Percentiles rank a stretch among this genome's conserved stretches.
These are phyloP conservation scores for Synodontis membranacea DNA, from an alignment of 2,113 vertebrate species.

Conservation along the genomic window DNA sequence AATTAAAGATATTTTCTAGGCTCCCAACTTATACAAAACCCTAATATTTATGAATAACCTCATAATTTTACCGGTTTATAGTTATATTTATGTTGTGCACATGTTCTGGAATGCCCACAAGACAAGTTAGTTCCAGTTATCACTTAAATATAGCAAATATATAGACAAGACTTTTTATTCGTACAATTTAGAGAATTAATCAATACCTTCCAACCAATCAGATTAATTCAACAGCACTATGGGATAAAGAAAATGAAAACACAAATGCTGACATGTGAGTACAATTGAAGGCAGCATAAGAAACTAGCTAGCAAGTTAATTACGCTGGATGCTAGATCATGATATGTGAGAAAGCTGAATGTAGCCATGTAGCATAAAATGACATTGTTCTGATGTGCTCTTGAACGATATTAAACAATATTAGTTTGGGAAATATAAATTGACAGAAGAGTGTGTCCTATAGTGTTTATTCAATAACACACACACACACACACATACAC, in stretches of 20 bases:
- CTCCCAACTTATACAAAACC: too few species aligned
- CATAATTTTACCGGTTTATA: not conserved
- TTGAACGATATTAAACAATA: not conserved
- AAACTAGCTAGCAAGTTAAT: not conserved
- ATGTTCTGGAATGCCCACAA: not conserved
- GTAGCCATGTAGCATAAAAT: not conserved
- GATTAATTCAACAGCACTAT: not conserved
- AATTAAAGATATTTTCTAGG: too few species aligned
- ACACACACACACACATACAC: slow-evolving; percentile 8
- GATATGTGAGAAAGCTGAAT: not conserved
- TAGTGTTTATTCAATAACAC: not conserved
- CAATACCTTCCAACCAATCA: not conserved
- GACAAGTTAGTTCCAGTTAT: not conserved
- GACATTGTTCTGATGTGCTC: not conserved
- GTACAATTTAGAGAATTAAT: not conserved
- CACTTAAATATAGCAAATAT: not conserved
- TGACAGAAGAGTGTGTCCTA: not conserved
- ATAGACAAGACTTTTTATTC: not conserved
- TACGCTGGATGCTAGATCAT: not conserved
- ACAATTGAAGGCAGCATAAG: not conserved
- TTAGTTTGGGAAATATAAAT: not conserved
- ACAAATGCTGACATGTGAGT: not conserved
- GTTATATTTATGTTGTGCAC: too few species aligned
- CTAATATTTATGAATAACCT: not conserved
- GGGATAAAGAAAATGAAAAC: not conserved